Conservation (phyloP, 2,888 invertebrate genomes). For the Eristalinus aeneus region DNA sequence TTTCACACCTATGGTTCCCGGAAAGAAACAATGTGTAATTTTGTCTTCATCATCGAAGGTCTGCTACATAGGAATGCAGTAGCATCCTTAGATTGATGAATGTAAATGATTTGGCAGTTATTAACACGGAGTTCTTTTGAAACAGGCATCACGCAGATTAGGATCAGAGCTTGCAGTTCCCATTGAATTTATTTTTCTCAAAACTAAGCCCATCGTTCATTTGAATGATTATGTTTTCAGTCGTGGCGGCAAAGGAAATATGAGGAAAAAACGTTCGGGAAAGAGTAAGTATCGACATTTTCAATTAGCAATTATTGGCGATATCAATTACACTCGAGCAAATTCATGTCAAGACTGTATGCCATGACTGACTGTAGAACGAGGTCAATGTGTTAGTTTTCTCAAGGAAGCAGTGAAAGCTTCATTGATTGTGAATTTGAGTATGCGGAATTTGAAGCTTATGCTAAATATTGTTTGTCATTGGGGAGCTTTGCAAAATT, state of each 20-base stretch:
- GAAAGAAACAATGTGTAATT: too few relatives aligned
- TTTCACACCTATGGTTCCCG: too few relatives aligned
- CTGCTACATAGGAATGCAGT: too few relatives aligned
- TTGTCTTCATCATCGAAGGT: too few relatives aligned
- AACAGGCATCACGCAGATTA: slow-evolving; percentile 26
- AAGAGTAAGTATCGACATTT: neutral
- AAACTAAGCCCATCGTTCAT: neutral
- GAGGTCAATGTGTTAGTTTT: slow-evolving; percentile 41
- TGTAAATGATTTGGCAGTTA: too few relatives aligned
- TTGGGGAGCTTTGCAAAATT: neutral
- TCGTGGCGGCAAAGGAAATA: neutral
- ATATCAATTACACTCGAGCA: slow-evolving; percentile 28
- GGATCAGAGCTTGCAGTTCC: neutral
- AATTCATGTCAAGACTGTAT: slow-evolving; percentile 13
- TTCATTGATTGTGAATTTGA: slow-evolving; percentile 24
- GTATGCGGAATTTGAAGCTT: slow-evolving; percentile 21
- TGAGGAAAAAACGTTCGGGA: neutral
- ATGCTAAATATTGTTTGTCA: slow-evolving; percentile 6
- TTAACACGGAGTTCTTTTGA: too few relatives aligned
- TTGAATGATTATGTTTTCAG: neutral
- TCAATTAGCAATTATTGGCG: slow-evolving; percentile 32
- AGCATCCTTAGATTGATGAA: too few relatives aligned
- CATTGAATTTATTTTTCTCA: neutral
- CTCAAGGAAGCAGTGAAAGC: slow-evolving; percentile 40
- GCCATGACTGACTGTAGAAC: slow-evolving; percentile 25